Conservation (phyloP, 1,140 invertebrate species). For the Saccostrea cuccullata region DNA sequence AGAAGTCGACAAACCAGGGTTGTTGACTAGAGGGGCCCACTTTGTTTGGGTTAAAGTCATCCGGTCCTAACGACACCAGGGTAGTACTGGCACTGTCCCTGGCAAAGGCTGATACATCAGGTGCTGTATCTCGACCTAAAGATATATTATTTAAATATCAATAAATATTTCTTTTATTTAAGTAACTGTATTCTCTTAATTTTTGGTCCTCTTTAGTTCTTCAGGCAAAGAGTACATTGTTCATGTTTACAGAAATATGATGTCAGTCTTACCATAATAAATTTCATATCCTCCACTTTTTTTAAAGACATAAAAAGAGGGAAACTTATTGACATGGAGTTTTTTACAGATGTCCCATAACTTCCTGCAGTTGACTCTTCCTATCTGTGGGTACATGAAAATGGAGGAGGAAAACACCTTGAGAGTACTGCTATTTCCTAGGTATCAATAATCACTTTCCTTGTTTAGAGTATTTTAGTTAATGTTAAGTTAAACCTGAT, state of each 20-base stretch:
- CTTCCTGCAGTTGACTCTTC: conserved; percentile 84
- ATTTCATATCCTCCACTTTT: conserved; percentile 85
- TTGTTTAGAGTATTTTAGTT: too few relatives aligned
- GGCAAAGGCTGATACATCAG: conserved; percentile 86
- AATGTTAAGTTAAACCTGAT: too few relatives aligned
- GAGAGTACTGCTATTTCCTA: too few relatives aligned
- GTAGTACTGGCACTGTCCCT: conserved; percentile 83
- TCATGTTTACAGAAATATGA: neutral
- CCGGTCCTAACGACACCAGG: conserved; percentile 83
- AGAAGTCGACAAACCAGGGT: conserved; percentile 89
- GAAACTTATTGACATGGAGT: conserved; percentile 82
- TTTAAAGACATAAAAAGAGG: conserved; percentile 86
- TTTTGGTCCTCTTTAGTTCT: neutral
- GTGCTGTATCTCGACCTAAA: conserved; percentile 81
- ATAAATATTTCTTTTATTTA: neutral
- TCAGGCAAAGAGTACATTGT: neutral
- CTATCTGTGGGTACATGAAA: conserved; percentile 69
- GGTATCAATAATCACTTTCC: too few relatives aligned
- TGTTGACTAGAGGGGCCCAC: conserved; percentile 76
- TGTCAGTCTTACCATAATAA: conserved; percentile 81
- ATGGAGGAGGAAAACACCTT: neutral
- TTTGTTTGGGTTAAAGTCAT: conserved; percentile 81
- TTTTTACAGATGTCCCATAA: conserved; percentile 81
- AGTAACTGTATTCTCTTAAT: neutral
- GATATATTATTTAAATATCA: neutral